Evolutionary conservation across 2,888 invertebrate genomes (phyloP), one percentile per base, ranked within the genome.

Genomic region (Sinodicranocentrus sp.): DNA sequence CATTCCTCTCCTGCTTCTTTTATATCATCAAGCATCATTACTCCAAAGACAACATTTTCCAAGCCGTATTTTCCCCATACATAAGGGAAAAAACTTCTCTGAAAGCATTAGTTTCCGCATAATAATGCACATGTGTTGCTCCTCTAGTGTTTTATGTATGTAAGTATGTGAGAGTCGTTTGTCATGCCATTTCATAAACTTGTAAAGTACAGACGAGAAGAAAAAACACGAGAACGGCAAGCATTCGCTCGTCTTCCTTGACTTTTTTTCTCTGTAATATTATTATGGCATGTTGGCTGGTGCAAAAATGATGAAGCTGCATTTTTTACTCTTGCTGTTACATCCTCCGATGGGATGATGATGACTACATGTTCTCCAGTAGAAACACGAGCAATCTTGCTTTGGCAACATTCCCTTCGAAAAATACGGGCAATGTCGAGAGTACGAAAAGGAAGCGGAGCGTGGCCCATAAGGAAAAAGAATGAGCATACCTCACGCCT

Each of bases 301-400:
- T 79, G 78, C 78, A 79, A 79, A 83, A 84, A 84, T 75, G 84
- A 84, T 84, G 78, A 84, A 84, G 79, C 68, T 78, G 77, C 73
- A 78, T 73, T 79, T 83, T 82, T 79, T 78, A 54, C 67, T 65
- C 67, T 72, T 72, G 57, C 52, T 39, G 19, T 5, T 26, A n/a
- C n/a, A n/a, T n/a, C n/a, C n/a, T n/a, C n/a, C 39, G 8, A 17
- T 48, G 44, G n/a, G n/a, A n/a, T 59, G 57, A 59, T 57, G 63
- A 71, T 79, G 70, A 61, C 59, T 78, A 23, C 26, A 77, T 39
- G 43, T 72, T n/a, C 3, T 33, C 33, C 33, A 33, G 33, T 33
- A 33, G 10, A 33, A 33, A 33, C 33, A 33, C 33, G 33, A 33
- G 33, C 33, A 61, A 19, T 23, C 25, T 67, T 3, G 3, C n/a